Conservation (phyloP, 1,140 invertebrate species). For the Drosophila melanogaster region Release_6_plus_ISO1_MT NC_004354.4:8963501-8964000, state of each 20-base stretch:
- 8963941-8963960: constrained; percentile 2
- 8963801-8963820: not conserved
- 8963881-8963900: constrained; percentile 12
- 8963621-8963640: constrained; percentile 22
- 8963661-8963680: not conserved
- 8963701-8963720: not conserved
- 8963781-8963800: not conserved
- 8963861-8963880: not conserved
- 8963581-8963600: not conserved
- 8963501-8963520: not conserved
- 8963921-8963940: constrained; percentile 13
- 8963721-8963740: constrained; percentile 8
- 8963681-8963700: constrained; percentile 21
- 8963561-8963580: not conserved
- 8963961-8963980: constrained; percentile 56
- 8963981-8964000: constrained; percentile 66
- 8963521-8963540: too few relatives aligned
- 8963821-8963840: not conserved
- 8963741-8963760: constrained; percentile 8
- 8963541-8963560: not conserved
- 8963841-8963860: not conserved
- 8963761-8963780: not conserved
- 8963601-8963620: not conserved
- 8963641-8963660: constrained; percentile 19
- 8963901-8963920: not conserved